Conservation (phyloP, 2,113 vertebrate genomes). For the western clawed frog (Xenopus tropicalis) region UCB_Xtro_10.0 CM004450.2:12853001-12853500, state of each 20-base stretch:
- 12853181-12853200: neutral
- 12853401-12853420: neutral
- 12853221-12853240: neutral
- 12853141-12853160: no score
- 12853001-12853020: no score
- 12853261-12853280: neutral
- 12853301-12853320: neutral
- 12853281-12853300: conserved; percentile 1
- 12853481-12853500: no score
- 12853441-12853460: neutral
- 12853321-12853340: neutral
- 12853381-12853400: neutral
- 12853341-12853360: conserved; percentile 10
- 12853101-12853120: no score
- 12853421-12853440: neutral
- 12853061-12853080: no score
- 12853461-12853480: no score
- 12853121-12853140: no score
- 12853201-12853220: conserved; percentile 8
- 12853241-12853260: conserved; percentile 6
- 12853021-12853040: no score
- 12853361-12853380: conserved; percentile 1
- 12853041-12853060: no score
- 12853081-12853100: no score
- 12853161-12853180: no score